These are phyloP conservation scores for Rhinoraja longicauda DNA, from an alignment of 2,797 vertebrate species.

Conservation along the genomic window DNA sequence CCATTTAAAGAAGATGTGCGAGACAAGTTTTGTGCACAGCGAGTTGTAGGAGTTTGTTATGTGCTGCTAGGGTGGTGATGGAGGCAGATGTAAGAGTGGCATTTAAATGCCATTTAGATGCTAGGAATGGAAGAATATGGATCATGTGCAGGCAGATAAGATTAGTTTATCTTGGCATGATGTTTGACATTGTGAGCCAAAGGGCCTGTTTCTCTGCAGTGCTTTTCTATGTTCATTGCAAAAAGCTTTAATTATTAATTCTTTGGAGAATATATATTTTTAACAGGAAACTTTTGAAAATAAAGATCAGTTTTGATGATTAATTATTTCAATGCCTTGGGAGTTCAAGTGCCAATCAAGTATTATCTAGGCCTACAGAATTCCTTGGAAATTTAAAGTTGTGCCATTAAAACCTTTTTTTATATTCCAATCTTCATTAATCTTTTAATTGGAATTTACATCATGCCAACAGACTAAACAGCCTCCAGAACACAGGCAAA, in stretches of 20 bases:
- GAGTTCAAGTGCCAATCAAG: constrained; percentile 10
- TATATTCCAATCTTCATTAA: constrained; percentile 28
- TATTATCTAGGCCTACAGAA: not conserved
- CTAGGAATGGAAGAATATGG: too few species aligned
- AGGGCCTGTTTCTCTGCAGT: too few species aligned
- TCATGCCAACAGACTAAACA: constrained; percentile 18
- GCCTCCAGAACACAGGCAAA: constrained; percentile 9
- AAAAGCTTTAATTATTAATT: constrained; percentile 2
- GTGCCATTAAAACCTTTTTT: not conserved
- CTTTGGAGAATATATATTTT: not conserved
- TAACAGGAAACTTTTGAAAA: not conserved
- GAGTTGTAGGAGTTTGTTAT: too few species aligned
- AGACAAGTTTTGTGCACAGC: too few species aligned
- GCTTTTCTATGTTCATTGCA: too few species aligned
- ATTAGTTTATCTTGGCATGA: too few species aligned
- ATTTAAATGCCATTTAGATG: too few species aligned
- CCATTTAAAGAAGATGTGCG: too few species aligned
- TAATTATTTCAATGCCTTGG: not conserved
- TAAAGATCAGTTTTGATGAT: not conserved
- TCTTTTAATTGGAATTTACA: constrained; percentile 29
- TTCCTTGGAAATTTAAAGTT: not conserved
- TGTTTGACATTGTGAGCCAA: too few species aligned
- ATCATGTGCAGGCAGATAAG: too few species aligned
- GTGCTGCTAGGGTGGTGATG: too few species aligned
- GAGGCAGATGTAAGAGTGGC: too few species aligned